phyloP scores from a whole-genome alignment of 2,113 vertebrate genomes.

The Rana temporaria region DNA sequence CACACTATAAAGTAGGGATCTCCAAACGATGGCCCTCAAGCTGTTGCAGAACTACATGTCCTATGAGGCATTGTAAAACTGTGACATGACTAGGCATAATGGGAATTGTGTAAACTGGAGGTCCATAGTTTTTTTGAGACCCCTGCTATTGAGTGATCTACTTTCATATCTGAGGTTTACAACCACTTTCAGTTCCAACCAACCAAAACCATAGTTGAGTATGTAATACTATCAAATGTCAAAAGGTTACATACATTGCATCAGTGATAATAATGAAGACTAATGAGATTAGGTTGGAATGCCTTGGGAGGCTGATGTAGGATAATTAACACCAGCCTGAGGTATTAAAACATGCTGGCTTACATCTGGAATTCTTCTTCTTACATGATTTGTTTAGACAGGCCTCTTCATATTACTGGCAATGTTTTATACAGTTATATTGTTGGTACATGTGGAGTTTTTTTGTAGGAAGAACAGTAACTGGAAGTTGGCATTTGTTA shows the following conservation, averaged over 20 bases:
- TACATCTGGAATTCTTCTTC: not conserved
- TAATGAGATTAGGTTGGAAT: slow-evolving; percentile 10
- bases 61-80: too few relatives aligned
- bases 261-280: not conserved
- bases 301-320: not conserved
- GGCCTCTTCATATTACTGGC: not conserved
- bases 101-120: too few relatives aligned
- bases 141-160: too few relatives aligned
- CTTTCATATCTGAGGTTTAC: too few relatives aligned
- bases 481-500: not conserved
- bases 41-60: too few relatives aligned
- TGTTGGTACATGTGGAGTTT: not conserved
- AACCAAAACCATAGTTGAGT: too few relatives aligned
- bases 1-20: too few relatives aligned
- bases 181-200: too few relatives aligned
- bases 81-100: too few relatives aligned
- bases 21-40: too few relatives aligned
- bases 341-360: not conserved
- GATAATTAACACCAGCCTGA: not conserved
- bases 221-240: too few relatives aligned
- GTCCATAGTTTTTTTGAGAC: too few relatives aligned
- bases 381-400: not conserved
- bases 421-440: not conserved
- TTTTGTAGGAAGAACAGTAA: slow-evolving; percentile 10
- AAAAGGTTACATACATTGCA: not conserved